phyloP scores from a whole-genome alignment of 1,140 invertebrate species.

The Whitmania pigra region DNA sequence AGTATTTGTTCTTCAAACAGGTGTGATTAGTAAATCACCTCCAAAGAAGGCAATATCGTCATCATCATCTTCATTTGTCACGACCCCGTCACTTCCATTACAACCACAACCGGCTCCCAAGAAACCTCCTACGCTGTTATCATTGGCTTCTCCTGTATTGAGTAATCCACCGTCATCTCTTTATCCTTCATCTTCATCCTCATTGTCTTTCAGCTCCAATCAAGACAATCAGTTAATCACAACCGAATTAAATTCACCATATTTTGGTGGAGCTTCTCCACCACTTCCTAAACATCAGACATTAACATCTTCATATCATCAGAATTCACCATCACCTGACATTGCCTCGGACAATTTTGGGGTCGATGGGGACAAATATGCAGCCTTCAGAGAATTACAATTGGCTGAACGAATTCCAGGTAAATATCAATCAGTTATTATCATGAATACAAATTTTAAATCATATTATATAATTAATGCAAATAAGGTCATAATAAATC shows the following conservation, averaged over 20 bases:
- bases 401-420: no score
- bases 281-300: not conserved
- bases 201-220: not conserved
- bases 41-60: not conserved
- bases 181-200: slow-evolving; percentile 1
- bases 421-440: no score
- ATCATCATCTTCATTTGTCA: not conserved
- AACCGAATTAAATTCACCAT: not conserved
- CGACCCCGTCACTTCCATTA: not conserved
- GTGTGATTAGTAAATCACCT: not conserved
- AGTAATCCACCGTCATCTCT: not conserved
- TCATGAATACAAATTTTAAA: no score
- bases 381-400: slow-evolving; percentile 33
- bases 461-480: no score
- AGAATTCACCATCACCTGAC: not conserved
- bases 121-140: not conserved
- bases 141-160: not conserved
- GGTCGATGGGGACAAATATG: slow-evolving; percentile 36
- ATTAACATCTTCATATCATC: not conserved
- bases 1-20: no score
- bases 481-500: no score
- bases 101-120: not conserved
- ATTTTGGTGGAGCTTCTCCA: not conserved
- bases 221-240: not conserved
- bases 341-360: not conserved